A percentile compares a stretch with the other conserved stretches of the same genome.
phyloP scores from a whole-genome alignment of 2,113 vertebrate genomes.

The Oncorhynchus mykiss region DNA sequence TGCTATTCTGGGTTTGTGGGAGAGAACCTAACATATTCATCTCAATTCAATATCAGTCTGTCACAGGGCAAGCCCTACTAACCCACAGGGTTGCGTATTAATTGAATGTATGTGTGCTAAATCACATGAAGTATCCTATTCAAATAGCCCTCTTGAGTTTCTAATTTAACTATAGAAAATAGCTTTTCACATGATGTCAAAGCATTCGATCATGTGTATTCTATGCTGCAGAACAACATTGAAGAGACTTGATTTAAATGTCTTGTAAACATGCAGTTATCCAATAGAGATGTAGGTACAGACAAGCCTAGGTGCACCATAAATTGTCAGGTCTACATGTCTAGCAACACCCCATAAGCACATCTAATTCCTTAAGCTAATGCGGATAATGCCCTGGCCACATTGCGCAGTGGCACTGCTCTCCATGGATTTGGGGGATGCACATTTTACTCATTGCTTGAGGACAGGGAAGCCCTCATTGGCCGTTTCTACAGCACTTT shows the following conservation, averaged over 20 bases:
- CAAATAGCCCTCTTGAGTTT: no score
- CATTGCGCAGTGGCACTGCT: constrained; percentile 40
- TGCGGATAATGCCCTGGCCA: constrained; percentile 71
- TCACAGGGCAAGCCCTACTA: background rate
- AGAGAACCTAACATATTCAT: background rate
- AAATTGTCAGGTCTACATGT: background rate
- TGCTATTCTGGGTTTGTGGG: constrained; percentile 8
- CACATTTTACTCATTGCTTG: constrained; percentile 17
- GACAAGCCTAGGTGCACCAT: no score
- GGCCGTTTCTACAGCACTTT: background rate
- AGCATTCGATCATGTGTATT: background rate
- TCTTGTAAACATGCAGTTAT: no score
- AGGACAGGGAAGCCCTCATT: constrained; percentile 32
- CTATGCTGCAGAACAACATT: background rate
- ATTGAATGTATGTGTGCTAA: no score
- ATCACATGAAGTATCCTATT: no score
- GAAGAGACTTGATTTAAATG: background rate
- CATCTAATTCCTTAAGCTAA: constrained; percentile 71
- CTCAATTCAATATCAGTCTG: background rate
- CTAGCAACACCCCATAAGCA: background rate
- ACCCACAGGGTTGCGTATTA: background rate
- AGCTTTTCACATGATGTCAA: no score
- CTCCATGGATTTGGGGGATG: constrained; percentile 51
- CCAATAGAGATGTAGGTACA: no score
- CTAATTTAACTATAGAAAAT: no score